Evolutionary conservation across 1,140 invertebrate species (phyloP).

Genomic region (Pollicipes pollicipes): DNA sequence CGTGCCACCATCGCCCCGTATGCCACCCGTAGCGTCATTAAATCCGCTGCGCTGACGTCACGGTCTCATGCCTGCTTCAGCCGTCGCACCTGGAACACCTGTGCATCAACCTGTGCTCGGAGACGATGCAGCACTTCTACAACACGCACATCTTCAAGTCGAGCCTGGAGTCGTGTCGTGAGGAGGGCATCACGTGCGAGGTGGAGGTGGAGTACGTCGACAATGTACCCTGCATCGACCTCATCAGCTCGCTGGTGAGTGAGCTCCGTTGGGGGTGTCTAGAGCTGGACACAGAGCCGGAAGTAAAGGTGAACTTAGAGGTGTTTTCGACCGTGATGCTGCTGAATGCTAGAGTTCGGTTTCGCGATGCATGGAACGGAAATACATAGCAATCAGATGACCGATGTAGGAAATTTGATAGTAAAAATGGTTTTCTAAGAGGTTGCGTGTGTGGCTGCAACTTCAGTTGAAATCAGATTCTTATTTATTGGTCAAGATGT

Average conservation of each 20-base stretch:
- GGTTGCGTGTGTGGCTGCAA: too few relatives aligned
- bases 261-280: too few relatives aligned
- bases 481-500: too few relatives aligned
- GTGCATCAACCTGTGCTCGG: constrained; percentile 85
- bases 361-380: too few relatives aligned
- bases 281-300: too few relatives aligned
- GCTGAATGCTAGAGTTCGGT: neutral
- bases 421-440: too few relatives aligned
- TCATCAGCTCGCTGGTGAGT: constrained; percentile 71
- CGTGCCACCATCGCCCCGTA: too few relatives aligned
- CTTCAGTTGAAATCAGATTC: too few relatives aligned
- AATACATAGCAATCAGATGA: too few relatives aligned
- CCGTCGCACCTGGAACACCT: constrained; percentile 52
- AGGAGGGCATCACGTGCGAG: constrained; percentile 80
- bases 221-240: constrained; percentile 86
- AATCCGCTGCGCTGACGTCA: too few relatives aligned
- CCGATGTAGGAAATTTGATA: too few relatives aligned
- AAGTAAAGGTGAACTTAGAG: neutral
- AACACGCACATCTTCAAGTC: constrained; percentile 93
- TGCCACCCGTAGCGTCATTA: too few relatives aligned
- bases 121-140: constrained; percentile 95
- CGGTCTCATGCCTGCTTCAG: constrained; percentile 13
- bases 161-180: constrained; percentile 76
- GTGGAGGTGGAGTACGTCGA: constrained; percentile 85
- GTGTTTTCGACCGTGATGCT: constrained; percentile 13